Percentiles rank a stretch among this genome's conserved stretches.
These are phyloP conservation scores for Trichopria drosophilae DNA, from an alignment of 2,888 invertebrate genomes.

Conservation along the genomic window DNA sequence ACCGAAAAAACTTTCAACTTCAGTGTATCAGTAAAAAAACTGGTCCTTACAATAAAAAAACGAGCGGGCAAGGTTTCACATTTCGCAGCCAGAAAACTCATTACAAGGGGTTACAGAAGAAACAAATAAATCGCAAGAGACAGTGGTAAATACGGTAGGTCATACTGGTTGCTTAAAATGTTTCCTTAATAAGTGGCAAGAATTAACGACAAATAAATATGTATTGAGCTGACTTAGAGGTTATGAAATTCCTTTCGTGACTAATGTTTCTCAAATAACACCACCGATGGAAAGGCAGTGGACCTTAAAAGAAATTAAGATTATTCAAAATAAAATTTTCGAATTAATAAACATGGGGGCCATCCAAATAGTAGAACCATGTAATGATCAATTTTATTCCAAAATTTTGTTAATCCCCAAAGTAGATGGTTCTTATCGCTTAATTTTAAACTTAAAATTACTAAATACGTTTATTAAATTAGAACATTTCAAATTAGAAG, in stretches of 20 bases:
- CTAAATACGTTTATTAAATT: no score
- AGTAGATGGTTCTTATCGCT: no score
- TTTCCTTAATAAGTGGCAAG: slow-evolving; percentile 17
- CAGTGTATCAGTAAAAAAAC: slow-evolving; percentile 28
- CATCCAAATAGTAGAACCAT: slow-evolving; percentile 6
- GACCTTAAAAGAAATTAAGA: no score
- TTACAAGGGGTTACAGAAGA: neutral
- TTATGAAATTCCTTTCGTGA: slow-evolving; percentile 27
- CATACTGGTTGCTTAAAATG: slow-evolving; percentile 24
- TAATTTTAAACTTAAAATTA: no score
- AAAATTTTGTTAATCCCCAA: no score
- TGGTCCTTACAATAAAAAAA: slow-evolving; percentile 6
- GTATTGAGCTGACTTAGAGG: slow-evolving; percentile 22
- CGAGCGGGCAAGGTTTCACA: slow-evolving; percentile 2
- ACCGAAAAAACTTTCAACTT: slow-evolving; percentile 2
- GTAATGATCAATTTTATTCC: no score
- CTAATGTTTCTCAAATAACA: slow-evolving; percentile 2
- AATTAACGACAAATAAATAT: no score
- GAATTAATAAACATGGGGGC: slow-evolving; percentile 13
- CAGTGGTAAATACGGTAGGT: slow-evolving; percentile 12
- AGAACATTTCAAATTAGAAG: no score
- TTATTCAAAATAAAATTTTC: no score
- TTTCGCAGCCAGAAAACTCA: slow-evolving; percentile 1
- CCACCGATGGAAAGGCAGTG: slow-evolving; percentile 11
- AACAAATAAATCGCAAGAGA: slow-evolving; percentile 12